Percentiles rank a stretch among this genome's conserved stretches.
phyloP scores from a whole-genome alignment of 2,113 vertebrate species.

The Tylochromis polylepis region DNA sequence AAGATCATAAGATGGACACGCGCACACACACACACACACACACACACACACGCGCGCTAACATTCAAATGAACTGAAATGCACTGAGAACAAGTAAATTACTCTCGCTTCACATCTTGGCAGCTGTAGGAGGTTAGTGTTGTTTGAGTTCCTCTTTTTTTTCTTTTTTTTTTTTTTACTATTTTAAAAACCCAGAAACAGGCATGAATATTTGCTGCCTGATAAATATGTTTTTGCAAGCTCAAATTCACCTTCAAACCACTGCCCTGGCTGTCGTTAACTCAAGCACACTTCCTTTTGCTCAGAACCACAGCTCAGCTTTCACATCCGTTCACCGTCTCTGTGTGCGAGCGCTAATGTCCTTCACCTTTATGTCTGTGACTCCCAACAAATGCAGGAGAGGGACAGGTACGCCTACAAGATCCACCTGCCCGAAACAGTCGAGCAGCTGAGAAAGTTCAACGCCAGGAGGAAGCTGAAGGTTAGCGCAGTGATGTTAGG shows the following conservation, averaged over 20 bases:
- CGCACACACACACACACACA: not conserved
- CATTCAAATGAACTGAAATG: rapidly evolving
- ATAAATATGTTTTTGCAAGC: rapidly evolving
- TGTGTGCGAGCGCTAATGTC: not conserved
- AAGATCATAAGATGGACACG: not conserved
- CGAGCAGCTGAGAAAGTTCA: constrained; percentile 98
- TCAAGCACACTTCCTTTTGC: not conserved
- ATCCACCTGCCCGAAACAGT: constrained; percentile 99
- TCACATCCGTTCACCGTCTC: not conserved
- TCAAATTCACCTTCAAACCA: not conserved
- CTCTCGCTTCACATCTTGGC: not conserved
- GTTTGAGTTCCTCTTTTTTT: not conserved
- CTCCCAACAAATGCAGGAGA: constrained; percentile 76
- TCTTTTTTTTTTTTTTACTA: not conserved
- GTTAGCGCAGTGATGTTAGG: constrained; percentile 53
- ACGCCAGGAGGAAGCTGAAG: constrained; percentile 98
- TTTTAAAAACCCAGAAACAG: not conserved
- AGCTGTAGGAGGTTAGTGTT: not conserved
- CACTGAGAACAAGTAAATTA: not conserved
- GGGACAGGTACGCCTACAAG: constrained; percentile 99
- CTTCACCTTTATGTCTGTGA: not conserved
- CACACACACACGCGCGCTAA: not conserved
- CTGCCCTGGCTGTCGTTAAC: not conserved
- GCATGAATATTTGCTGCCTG: not conserved
- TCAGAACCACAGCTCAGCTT: not conserved